Percentiles rank a stretch among this genome's conserved stretches.
phyloP scores from a whole-genome alignment of 2,888 invertebrate genomes.

The Cenopis cana region DNA sequence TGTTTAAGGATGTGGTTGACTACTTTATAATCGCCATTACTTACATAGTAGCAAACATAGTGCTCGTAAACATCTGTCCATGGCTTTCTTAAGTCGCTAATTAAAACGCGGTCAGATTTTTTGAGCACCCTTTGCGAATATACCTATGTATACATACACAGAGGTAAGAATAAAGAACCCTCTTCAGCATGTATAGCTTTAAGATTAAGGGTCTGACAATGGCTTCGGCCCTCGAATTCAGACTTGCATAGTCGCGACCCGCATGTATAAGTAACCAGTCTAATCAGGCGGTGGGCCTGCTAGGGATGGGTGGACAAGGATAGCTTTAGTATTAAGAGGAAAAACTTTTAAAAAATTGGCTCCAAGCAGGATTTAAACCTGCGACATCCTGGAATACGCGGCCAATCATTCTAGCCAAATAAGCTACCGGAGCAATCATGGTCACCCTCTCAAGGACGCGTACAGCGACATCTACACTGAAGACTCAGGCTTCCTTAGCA shows the following conservation, averaged over 20 bases:
- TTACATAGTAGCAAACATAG: background rate
- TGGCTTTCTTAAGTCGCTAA: background rate
- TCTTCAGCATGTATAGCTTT: constrained; percentile 19
- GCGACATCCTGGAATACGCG: too few species aligned
- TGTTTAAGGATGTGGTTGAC: background rate
- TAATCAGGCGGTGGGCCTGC: background rate
- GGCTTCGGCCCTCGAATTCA: constrained; percentile 9
- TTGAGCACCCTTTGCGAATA: too few species aligned
- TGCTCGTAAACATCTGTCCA: background rate
- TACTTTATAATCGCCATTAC: background rate
- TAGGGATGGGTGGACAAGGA: background rate
- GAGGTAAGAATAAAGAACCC: constrained; percentile 1
- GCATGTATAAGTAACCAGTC: constrained; percentile 25
- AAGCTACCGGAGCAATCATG: too few species aligned
- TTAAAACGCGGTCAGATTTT: too few species aligned
- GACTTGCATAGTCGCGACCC: constrained; percentile 24
- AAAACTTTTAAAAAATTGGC: too few species aligned
- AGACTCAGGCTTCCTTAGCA: too few species aligned
- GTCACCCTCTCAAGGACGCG: too few species aligned
- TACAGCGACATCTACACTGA: too few species aligned
- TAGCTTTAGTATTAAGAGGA: too few species aligned
- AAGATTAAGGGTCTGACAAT: constrained; percentile 15
- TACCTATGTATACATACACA: too few species aligned
- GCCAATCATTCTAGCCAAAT: too few species aligned
- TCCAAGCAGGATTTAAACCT: too few species aligned